A percentile compares a stretch with the other conserved stretches of the same genome.
Evolutionary conservation across 2,797 vertebrate genomes (phyloP).

Genomic region (Pampus argenteus): DNA sequence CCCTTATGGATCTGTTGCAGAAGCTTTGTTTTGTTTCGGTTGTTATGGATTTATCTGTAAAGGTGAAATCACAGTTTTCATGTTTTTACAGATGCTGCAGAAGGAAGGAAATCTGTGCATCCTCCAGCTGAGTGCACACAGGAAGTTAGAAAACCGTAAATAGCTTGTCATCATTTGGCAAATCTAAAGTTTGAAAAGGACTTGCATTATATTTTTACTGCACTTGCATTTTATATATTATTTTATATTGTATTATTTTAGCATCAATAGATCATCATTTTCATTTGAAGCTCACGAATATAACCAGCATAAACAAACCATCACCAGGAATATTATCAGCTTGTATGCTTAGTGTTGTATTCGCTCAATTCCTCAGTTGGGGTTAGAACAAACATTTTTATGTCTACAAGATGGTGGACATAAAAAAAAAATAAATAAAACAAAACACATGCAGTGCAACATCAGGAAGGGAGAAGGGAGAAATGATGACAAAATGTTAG

Average conservation of each 20-base stretch:
- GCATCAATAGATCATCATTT: no score
- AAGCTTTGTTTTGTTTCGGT: conserved; percentile 3
- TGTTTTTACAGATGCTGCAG: conserved; percentile 60
- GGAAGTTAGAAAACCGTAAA: conserved; percentile 19
- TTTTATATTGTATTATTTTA: neutral
- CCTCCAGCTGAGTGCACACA: conserved; percentile 16
- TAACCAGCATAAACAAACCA: neutral
- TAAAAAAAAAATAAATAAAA: neutral
- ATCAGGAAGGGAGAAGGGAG: neutral
- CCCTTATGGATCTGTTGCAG: neutral
- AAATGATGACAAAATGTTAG: conserved; percentile 4
- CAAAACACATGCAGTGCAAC: conserved; percentile 11
- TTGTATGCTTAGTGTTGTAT: neutral
- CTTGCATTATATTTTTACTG: no score
- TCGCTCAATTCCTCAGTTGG: neutral
- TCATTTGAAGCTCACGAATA: neutral
- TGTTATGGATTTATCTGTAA: conserved; percentile 1
- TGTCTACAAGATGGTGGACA: conserved; percentile 6
- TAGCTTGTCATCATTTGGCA: conserved; percentile 5
- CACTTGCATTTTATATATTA: neutral
- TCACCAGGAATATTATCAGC: neutral
- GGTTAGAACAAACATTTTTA: conserved; percentile 14
- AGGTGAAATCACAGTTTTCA: conserved; percentile 12
- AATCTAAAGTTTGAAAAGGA: neutral
- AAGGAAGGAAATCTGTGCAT: conserved; percentile 46